A percentile compares a stretch with the other conserved stretches of the same genome.
Conservation (phyloP, 2,113 vertebrate species). For the Charina bottae region DNA sequence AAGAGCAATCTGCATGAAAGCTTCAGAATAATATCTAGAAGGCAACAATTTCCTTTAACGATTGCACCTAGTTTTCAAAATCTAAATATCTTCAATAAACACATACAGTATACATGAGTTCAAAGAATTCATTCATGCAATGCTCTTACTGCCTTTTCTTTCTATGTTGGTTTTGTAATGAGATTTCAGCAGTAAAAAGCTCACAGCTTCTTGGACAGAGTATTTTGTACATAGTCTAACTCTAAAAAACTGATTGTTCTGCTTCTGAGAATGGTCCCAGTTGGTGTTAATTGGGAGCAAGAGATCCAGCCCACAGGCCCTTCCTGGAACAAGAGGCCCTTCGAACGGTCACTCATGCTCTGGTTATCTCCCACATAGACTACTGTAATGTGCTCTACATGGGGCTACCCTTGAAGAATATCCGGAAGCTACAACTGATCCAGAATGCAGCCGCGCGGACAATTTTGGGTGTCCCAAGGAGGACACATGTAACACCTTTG, state of each 20-base stretch:
- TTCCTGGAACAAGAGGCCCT: too few relatives aligned
- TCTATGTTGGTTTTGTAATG: neutral
- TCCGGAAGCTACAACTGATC: too few relatives aligned
- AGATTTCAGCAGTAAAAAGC: conserved; percentile 39
- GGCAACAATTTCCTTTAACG: conserved; percentile 33
- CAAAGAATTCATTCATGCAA: conserved; percentile 16
- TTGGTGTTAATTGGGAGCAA: too few relatives aligned
- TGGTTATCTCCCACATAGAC: too few relatives aligned
- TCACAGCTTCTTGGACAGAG: conserved; percentile 18
- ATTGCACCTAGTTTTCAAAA: conserved; percentile 39
- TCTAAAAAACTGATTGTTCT: conserved; percentile 1
- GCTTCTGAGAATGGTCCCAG: too few relatives aligned
- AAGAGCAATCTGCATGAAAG: conserved; percentile 36
- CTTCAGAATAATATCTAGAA: conserved; percentile 23
- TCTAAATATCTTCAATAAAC: conserved; percentile 43
- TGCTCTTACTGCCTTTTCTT: neutral
- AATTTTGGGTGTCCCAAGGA: too few relatives aligned
- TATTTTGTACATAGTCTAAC: neutral
- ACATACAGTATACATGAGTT: conserved; percentile 21
- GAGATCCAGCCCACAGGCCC: too few relatives aligned
- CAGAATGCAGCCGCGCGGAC: too few relatives aligned
- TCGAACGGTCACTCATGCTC: too few relatives aligned
- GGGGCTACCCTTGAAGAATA: too few relatives aligned
- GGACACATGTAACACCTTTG: too few relatives aligned
- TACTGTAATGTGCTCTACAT: too few relatives aligned